Evolutionary conservation across 1,140 invertebrate genomes (phyloP), one percentile per base, ranked within the genome.

Genomic region (Polyergus mexicanus): DNA sequence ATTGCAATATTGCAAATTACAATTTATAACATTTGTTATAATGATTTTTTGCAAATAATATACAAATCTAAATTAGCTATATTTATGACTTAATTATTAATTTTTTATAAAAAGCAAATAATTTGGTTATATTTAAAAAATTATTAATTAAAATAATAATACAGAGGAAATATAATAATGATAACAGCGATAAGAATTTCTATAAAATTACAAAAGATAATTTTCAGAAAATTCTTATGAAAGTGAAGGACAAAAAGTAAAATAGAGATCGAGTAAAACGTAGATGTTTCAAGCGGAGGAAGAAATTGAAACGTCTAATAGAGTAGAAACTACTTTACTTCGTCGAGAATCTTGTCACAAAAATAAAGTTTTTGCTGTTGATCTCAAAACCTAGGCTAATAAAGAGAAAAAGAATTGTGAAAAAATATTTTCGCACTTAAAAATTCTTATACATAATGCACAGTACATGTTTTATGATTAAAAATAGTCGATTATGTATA

Each of bases 331-430:
- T 72, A 88, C 88, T 92, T 91, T 91, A 72, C 81, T 88, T 85
- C 75, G 85, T 77, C 88, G 87, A 87, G 92, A 92, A 84, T 88
- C 62, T 88, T 58, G 84, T 60, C 87, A 88, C 91, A 90, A 92
- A 91, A 88, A 75, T 76, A 80, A 90, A 93, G 88, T 93, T 92
- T 90, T 88, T 84, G 87, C 86, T 85, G 89, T 89, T 87, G 88
- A 81, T 88, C 90, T 91, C 81, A 91, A 88, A 89, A 93, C 93
- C 90, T 92, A 93, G 85, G 84, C 63, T 81, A 84, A 60, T 47
- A 88, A 87, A 88, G 87, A 85, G 44, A 62, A 84, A 68, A 69
- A 8, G n/a, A 75, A 44, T n/a, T 25, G n/a, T 25, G 19, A 19
- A 44, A 71, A 56, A 8, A 44, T 28, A 44, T 72, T 19, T 41